Evolutionary conservation across 2,888 invertebrate genomes (phyloP).

Genomic region (Unio pictorum): DNA sequence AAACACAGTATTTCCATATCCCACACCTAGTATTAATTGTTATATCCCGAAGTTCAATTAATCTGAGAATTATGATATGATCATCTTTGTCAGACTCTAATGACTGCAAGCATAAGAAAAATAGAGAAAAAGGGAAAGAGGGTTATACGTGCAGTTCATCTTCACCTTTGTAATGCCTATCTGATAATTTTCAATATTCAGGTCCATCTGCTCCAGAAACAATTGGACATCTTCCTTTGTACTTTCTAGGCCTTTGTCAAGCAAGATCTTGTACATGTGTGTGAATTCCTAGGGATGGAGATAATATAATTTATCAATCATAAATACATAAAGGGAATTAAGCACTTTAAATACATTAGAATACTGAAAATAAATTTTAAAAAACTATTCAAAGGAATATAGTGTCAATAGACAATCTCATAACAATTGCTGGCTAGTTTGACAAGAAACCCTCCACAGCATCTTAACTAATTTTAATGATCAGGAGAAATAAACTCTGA

Average conservation of each 20-base stretch:
- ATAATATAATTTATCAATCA: not conserved
- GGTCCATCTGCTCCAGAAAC: conserved; percentile 86
- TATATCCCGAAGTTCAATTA: no score
- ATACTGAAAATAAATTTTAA: not conserved
- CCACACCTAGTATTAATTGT: no score
- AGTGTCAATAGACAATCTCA: not conserved
- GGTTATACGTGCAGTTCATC: no score
- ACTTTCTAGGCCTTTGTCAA: conserved; percentile 88
- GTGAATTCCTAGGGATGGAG: conserved; percentile 82
- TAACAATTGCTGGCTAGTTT: not conserved
- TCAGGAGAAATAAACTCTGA: no score
- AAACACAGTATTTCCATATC: no score
- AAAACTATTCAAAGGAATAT: not conserved
- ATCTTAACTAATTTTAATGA: no score
- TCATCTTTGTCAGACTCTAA: no score
- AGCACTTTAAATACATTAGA: not conserved
- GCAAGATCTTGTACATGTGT: conserved; percentile 89
- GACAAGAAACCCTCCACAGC: no score
- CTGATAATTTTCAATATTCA: conserved; percentile 93
- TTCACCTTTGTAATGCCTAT: conserved; percentile 85
- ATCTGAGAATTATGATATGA: no score
- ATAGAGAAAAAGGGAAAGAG: no score
- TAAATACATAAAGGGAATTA: not conserved
- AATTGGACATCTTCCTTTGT: conserved; percentile 88
- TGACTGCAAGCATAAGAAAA: no score